A percentile compares a stretch with the other conserved stretches of the same genome.
Conservation (phyloP, 37 sponge, comb jelly and placozoan genomes). For the Crambe crambe region DNA sequence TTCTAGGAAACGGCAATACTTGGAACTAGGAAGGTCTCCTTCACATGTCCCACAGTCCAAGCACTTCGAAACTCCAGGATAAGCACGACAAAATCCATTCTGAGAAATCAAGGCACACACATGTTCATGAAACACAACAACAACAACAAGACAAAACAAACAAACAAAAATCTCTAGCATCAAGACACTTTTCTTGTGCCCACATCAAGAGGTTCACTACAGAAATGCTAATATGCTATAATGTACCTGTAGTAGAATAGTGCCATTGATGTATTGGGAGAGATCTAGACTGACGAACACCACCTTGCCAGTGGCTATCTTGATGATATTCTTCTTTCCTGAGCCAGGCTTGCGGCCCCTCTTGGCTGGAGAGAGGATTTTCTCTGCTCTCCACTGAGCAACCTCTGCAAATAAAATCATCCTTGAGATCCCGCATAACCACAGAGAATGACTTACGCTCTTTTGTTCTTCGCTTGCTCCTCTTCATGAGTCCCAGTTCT, state of each 20-base stretch:
- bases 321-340: conserved; percentile 72
- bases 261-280: conserved; percentile 25
- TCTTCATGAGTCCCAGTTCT: conserved; percentile 66
- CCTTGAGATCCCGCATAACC: too few relatives aligned
- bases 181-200: background rate
- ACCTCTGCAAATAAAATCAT: conserved; percentile 57
- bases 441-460: conserved; percentile 49
- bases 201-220: background rate
- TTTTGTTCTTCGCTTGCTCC: conserved; percentile 71
- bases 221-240: background rate
- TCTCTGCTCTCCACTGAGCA: conserved; percentile 48
- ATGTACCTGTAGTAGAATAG: conserved; percentile 56
- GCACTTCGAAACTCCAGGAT: conserved; percentile 65
- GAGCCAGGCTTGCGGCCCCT: conserved; percentile 74
- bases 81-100: conserved; percentile 75
- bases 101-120: conserved; percentile 5
- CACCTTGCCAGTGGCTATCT: conserved; percentile 55
- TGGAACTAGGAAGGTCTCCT: conserved; percentile 43
- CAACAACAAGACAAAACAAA: background rate
- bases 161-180: background rate
- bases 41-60: conserved; percentile 57
- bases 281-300: conserved; percentile 57
- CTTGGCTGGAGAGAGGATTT: conserved; percentile 66
- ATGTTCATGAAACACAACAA: background rate
- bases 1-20: conserved; percentile 74